These are phyloP conservation scores for Cryptotermes secundus DNA, from an alignment of 1,140 invertebrate genomes.

Conservation along the genomic window DNA sequence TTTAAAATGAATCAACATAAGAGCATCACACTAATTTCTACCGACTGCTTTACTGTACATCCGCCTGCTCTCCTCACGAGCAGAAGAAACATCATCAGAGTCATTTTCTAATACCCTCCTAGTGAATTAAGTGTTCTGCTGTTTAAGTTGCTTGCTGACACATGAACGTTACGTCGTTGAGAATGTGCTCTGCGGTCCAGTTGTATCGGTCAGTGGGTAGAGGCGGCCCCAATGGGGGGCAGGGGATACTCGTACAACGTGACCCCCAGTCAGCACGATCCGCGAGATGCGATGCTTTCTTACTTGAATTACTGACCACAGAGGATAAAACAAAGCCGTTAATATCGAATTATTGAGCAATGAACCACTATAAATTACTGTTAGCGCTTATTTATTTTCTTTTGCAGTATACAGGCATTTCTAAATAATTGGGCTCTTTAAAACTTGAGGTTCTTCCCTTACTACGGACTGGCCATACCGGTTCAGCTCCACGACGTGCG, in stretches of 20 bases:
- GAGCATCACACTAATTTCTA: no score
- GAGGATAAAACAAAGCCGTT: neutral
- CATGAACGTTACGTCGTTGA: no score
- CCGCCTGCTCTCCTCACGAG: no score
- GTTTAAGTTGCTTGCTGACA: no score
- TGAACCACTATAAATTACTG: neutral
- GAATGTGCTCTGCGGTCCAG: neutral
- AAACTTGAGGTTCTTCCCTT: neutral
- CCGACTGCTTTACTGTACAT: no score
- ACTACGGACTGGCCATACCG: neutral
- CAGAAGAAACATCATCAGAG: no score
- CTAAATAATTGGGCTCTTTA: neutral
- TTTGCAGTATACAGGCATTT: neutral
- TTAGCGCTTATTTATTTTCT: neutral
- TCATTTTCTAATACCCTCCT: no score
- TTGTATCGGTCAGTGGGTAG: neutral
- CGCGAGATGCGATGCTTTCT: neutral
- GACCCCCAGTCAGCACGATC: neutral
- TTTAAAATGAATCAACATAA: no score
- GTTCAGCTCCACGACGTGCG: neutral
- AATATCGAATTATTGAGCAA: neutral
- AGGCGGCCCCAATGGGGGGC: no score
- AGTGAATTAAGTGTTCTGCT: no score
- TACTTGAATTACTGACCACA: no score
- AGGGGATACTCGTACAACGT: neutral